A percentile compares a stretch with the other conserved stretches of the same genome.
These are phyloP conservation scores for Drosophila funebris DNA, from an alignment of 1,140 invertebrate species.

Conservation along the genomic window DNA sequence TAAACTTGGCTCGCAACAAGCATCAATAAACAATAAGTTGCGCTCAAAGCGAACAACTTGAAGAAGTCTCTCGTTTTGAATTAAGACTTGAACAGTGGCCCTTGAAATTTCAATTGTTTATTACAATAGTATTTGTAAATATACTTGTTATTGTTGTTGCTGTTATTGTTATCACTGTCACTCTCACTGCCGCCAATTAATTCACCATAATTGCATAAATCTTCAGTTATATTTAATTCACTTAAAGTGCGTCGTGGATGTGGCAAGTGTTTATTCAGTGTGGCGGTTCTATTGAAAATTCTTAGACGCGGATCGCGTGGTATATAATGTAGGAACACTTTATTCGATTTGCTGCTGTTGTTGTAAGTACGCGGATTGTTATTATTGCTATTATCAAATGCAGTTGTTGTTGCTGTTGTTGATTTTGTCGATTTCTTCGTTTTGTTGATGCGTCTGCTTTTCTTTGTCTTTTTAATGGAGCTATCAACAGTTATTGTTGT, in stretches of 20 bases:
- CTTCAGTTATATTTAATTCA: slow-evolving; percentile 78
- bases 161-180: slow-evolving; percentile 10
- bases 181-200: slow-evolving; percentile 71
- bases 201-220: slow-evolving; percentile 82
- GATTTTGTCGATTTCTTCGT: slow-evolving; percentile 13
- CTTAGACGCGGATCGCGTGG: slow-evolving; percentile 82
- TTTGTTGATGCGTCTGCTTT: slow-evolving; percentile 17
- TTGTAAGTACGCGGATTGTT: slow-evolving; percentile 82
- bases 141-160: not conserved
- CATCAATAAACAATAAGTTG: not conserved
- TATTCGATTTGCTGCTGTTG: slow-evolving; percentile 82
- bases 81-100: slow-evolving; percentile 28
- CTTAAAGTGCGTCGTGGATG: slow-evolving; percentile 48
- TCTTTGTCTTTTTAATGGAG: slow-evolving; percentile 19
- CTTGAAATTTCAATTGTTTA: slow-evolving; percentile 38
- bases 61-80: not conserved
- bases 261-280: slow-evolving; percentile 75
- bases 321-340: slow-evolving; percentile 80
- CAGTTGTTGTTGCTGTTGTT: slow-evolving; percentile 10
- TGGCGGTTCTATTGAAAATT: slow-evolving; percentile 67
- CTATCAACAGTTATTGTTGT: slow-evolving; percentile 12
- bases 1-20: not conserved
- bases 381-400: slow-evolving; percentile 62
- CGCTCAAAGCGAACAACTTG: slow-evolving; percentile 1
- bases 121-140: slow-evolving; percentile 2